Evolutionary conservation across 2,113 vertebrate genomes (phyloP).

Genomic region (Salvelinus alpinus): DNA sequence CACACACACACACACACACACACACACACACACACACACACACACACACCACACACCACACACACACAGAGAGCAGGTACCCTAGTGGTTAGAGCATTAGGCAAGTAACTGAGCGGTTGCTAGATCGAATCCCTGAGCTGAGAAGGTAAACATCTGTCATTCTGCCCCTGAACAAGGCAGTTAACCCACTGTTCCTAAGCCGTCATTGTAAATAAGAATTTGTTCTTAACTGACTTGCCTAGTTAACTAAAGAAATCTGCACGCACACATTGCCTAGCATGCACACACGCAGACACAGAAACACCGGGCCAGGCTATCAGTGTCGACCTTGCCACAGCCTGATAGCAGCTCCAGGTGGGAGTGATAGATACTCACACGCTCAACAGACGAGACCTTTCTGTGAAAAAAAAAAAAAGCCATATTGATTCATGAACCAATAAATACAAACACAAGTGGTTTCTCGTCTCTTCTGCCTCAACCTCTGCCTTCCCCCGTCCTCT

Average conservation of each 20-base stretch:
- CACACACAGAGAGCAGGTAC: neutral
- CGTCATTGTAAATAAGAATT: too few species aligned
- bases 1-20: constrained; percentile 33
- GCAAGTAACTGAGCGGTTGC: too few species aligned
- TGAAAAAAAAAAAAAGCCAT: constrained; percentile 69
- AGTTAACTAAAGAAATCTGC: too few species aligned
- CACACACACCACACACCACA: neutral
- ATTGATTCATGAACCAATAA: constrained; percentile 80
- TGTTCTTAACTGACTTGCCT: too few species aligned
- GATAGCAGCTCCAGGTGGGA: constrained; percentile 67
- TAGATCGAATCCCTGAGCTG: too few species aligned
- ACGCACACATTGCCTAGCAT: constrained; percentile 6
- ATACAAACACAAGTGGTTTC: constrained; percentile 73
- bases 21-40: neutral
- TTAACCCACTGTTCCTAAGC: too few species aligned
- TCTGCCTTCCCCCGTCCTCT: neutral
- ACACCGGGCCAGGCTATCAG: constrained; percentile 50
- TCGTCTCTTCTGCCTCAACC: constrained; percentile 31
- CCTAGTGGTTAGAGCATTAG: too few species aligned
- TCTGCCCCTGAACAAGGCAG: too few species aligned
- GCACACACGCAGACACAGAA: neutral
- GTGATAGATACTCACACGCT: constrained; percentile 70
- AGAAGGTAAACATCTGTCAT: too few species aligned
- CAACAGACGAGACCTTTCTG: constrained; percentile 62
- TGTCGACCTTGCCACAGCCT: constrained; percentile 65